phyloP scores from a whole-genome alignment of 2,888 invertebrate genomes.

The Limnephilus marmoratus region DNA sequence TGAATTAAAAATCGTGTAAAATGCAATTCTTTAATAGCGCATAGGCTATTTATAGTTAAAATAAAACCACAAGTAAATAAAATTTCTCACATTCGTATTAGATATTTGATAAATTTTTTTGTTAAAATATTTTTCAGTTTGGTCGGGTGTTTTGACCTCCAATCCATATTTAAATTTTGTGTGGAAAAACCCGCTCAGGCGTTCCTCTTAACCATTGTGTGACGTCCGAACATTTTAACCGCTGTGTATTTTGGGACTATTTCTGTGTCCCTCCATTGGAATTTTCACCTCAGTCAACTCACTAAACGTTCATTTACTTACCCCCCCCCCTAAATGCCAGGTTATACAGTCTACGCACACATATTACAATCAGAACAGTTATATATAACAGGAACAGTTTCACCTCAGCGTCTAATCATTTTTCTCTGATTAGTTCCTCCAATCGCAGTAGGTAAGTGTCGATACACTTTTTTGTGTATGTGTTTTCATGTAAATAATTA shows the following conservation, averaged over 20 bases:
- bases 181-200: no score
- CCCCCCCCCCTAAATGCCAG: neutral
- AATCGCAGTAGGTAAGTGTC: neutral
- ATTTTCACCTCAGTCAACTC: neutral
- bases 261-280: neutral
- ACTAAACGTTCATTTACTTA: constrained; percentile 16
- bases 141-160: no score
- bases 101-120: no score
- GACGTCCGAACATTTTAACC: neutral
- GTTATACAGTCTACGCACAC: neutral
- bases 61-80: no score
- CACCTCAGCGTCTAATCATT: neutral
- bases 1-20: no score
- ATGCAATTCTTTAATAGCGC: no score
- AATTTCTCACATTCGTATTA: no score
- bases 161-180: no score
- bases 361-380: neutral
- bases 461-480: neutral
- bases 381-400: neutral
- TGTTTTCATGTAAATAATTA: neutral
- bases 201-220: neutral
- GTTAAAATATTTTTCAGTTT: no score
- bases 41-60: no score
- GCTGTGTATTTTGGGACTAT: neutral
- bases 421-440: neutral